Base-by-base conservation (phyloP, 2,113 vertebrate genomes). In the Crotalus helleri region DNA sequence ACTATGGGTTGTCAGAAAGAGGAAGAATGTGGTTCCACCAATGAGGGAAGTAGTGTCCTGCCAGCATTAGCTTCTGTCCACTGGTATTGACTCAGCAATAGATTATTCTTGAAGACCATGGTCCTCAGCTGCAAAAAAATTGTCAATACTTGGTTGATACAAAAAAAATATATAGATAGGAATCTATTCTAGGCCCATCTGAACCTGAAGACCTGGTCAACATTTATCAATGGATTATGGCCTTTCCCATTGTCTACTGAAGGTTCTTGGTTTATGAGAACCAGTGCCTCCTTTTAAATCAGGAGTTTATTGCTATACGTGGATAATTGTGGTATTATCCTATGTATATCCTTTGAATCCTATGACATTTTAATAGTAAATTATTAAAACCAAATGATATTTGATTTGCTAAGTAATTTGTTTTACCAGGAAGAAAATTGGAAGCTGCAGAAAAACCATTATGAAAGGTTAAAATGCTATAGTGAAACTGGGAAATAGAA, bases 341-440 rank as follows among this genome's bases (percentile, higher is more conserved):
- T 95, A 95, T 97, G 96, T 97, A 96, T 96, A 97, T 96, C 95
- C 96, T n/a, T n/a, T 69, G 74, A 97, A 96, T 95, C 96, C 96
- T 97, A 96, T 97, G 97, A 96, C 96, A 97, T 97, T 97, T 97
- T 97, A 97, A 96, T 97, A 97, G 96, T 96, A 97, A 97, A 97
- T 97, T 97, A 97, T 97, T 97, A 96, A 96, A 97, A 96, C 96
- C 97, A 96, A 95, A 97, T 96, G 96, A 97, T 96, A 96, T 96
- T 97, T 96, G 92, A 95, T 96, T 97, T 96, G 95, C 96, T 97
- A 97, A 97, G 96, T 97, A 97, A 97, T 97, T 97, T 96, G 96
- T 97, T 97, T 97, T 97, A 97, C 96, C 96, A 93, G 24, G 93
- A 94, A 93, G 93, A 96, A 97, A 97, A 97, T 96, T 97, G 96